Evolutionary conservation across 2,113 vertebrate genomes (phyloP).

Genomic region (Notechis scutatus): DNA sequence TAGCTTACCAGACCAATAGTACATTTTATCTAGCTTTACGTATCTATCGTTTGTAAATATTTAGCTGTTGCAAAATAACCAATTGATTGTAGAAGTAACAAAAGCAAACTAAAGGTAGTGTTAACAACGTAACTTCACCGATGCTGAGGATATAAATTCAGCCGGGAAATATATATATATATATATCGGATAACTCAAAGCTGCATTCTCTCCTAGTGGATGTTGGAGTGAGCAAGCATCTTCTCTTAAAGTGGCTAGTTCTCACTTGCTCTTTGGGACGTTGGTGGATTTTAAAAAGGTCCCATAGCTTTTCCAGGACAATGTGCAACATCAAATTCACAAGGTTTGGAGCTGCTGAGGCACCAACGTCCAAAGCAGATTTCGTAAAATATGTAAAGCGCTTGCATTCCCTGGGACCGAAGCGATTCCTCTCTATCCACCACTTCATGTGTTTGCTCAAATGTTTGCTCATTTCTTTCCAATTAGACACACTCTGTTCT

Average conservation of each 20-base stretch:
- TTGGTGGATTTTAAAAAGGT: background rate
- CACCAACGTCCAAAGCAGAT: background rate
- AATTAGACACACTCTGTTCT: constrained; percentile 44
- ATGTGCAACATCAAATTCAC: background rate
- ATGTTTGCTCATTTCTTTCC: constrained; percentile 68
- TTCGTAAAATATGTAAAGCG: background rate
- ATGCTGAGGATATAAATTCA: background rate
- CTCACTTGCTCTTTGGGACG: constrained; percentile 27
- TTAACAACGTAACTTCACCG: constrained; percentile 44
- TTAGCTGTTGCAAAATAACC: constrained; percentile 68
- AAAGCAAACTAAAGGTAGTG: constrained; percentile 59
- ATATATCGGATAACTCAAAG: constrained; percentile 61
- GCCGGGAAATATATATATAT: background rate
- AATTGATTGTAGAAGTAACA: constrained; percentile 60
- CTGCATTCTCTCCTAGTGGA: constrained; percentile 50
- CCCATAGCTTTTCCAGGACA: constrained; percentile 36
- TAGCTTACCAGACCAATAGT: constrained; percentile 79
- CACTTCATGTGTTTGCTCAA: constrained; percentile 72
- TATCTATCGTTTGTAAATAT: constrained; percentile 25
- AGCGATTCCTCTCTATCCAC: constrained; percentile 12
- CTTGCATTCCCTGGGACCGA: background rate
- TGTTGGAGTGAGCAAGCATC: constrained; percentile 68
- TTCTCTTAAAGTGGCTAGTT: constrained; percentile 61
- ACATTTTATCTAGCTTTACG: constrained; percentile 62
- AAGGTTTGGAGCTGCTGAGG: background rate